Percentiles rank a stretch among this genome's conserved stretches.
These are phyloP conservation scores for Andrena bucephala DNA, from an alignment of 2,888 invertebrate genomes.

Conservation along the genomic window DNA sequence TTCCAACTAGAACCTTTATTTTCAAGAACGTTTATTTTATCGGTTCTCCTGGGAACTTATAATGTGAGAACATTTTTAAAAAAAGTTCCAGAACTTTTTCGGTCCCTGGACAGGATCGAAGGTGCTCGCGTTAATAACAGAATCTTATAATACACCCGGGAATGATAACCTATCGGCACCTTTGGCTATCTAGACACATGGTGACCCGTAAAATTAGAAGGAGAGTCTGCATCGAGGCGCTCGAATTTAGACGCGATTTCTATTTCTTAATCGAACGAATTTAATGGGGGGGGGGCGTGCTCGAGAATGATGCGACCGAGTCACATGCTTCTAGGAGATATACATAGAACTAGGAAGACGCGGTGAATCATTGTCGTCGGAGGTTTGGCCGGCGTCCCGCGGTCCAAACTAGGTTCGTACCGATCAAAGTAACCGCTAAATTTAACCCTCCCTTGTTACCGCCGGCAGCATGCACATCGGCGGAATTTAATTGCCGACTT, in stretches of 20 bases:
- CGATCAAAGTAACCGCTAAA: conserved; percentile 80
- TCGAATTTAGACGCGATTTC: conserved; percentile 26
- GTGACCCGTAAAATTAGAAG: neutral
- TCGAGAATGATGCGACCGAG: conserved; percentile 64
- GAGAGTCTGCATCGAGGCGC: neutral
- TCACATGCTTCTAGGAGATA: conserved; percentile 75
- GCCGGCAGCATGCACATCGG: conserved; percentile 51
- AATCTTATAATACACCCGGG: neutral
- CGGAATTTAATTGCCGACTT: conserved; percentile 54
- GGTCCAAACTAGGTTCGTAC: conserved; percentile 81
- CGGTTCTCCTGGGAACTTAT: too few species aligned
- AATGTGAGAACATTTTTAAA: too few species aligned
- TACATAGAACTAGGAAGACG: conserved; percentile 81
- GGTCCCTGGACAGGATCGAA: too few species aligned
- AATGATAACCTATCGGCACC: too few species aligned
- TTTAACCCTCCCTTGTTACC: conserved; percentile 71
- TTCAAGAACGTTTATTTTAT: too few species aligned
- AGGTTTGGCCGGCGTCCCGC: conserved; percentile 79
- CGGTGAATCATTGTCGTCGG: conserved; percentile 80
- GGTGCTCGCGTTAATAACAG: too few species aligned
- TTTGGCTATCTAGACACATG: too few species aligned
- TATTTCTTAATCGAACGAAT: conserved; percentile 32
- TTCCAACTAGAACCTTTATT: too few species aligned
- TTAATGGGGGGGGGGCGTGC: conserved; percentile 11
- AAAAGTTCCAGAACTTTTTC: too few species aligned